Percentiles rank a stretch among this genome's conserved stretches.
Evolutionary conservation across 2,113 vertebrate genomes (phyloP).

Genomic region (Taurulus bubalis): DNA sequence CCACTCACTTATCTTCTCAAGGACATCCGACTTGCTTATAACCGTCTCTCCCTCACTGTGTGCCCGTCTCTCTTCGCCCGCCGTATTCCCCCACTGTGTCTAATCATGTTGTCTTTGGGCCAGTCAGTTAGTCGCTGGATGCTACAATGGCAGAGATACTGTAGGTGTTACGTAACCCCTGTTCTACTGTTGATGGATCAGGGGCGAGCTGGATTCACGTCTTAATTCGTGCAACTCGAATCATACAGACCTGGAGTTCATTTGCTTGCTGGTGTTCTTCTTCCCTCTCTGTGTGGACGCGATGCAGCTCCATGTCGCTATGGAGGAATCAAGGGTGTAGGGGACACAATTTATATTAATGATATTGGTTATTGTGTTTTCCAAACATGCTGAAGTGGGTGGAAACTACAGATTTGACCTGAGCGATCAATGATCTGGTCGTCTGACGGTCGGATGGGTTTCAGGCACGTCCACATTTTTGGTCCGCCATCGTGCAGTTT

Average conservation of each 20-base stretch:
- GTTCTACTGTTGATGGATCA: slow-evolving; percentile 35
- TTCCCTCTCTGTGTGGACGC: neutral
- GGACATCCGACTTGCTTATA: slow-evolving; percentile 70
- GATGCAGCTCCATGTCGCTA: neutral
- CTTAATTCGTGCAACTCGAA: slow-evolving; percentile 3
- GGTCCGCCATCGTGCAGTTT: neutral
- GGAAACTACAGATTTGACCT: neutral
- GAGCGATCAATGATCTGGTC: neutral
- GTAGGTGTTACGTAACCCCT: slow-evolving; percentile 40
- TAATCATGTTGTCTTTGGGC: slow-evolving; percentile 61
- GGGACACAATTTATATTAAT: neutral
- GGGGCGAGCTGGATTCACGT: neutral
- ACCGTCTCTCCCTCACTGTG: slow-evolving; percentile 38
- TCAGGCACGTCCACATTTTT: neutral
- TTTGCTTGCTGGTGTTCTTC: neutral
- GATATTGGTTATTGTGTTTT: neutral
- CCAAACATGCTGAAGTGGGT: neutral
- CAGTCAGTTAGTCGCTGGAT: slow-evolving; percentile 45
- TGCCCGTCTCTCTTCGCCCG: slow-evolving; percentile 38
- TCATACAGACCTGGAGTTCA: neutral
- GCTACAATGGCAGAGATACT: slow-evolving; percentile 25
- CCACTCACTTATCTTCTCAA: slow-evolving; percentile 73
- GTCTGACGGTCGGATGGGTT: neutral
- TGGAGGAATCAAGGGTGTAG: neutral
- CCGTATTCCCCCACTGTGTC: slow-evolving; percentile 48